Percentiles rank a stretch among this genome's conserved stretches.
phyloP scores from a whole-genome alignment of 2,113 vertebrate genomes.

The Alethe diademata region DNA sequence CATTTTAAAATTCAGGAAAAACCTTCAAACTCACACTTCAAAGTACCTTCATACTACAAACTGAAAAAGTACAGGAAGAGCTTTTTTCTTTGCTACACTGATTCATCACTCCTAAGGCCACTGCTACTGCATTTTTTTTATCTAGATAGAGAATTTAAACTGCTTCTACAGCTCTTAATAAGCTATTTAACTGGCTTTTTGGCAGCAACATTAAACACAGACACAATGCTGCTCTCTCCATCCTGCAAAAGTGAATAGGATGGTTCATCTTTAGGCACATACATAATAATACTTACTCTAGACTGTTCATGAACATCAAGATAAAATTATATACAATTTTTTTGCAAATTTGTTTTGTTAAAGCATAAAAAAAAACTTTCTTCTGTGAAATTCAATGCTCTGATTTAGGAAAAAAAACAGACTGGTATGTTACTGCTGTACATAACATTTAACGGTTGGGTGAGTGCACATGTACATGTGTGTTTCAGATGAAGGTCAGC shows the following conservation, averaged over 20 bases:
- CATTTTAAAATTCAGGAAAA: not conserved
- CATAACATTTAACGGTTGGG: fast-evolving
- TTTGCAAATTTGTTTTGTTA: not conserved
- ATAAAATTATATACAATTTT: not conserved
- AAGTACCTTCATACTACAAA: not conserved
- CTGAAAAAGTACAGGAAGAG: not conserved
- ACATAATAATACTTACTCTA: not conserved
- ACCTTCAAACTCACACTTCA: not conserved
- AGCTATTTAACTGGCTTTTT: slow-evolving; percentile 1
- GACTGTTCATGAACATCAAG: not conserved
- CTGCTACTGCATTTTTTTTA: not conserved
- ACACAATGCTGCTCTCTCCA: not conserved
- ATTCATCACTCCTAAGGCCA: not conserved
- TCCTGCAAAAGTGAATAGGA: not conserved
- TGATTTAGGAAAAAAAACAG: not conserved
- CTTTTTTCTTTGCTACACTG: not conserved
- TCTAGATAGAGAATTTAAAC: not conserved
- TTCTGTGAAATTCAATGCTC: not conserved
- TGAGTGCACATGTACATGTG: not conserved
- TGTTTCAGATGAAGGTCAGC: not conserved
- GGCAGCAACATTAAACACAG: not conserved
- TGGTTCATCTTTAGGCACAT: not conserved
- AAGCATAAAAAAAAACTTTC: not conserved
- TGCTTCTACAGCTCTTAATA: not conserved
- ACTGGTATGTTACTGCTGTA: not conserved